Evolutionary conservation across 2,797 vertebrate species (phyloP), one percentile per base, ranked within the genome.

Genomic region (Acropternis orthonyx): DNA sequence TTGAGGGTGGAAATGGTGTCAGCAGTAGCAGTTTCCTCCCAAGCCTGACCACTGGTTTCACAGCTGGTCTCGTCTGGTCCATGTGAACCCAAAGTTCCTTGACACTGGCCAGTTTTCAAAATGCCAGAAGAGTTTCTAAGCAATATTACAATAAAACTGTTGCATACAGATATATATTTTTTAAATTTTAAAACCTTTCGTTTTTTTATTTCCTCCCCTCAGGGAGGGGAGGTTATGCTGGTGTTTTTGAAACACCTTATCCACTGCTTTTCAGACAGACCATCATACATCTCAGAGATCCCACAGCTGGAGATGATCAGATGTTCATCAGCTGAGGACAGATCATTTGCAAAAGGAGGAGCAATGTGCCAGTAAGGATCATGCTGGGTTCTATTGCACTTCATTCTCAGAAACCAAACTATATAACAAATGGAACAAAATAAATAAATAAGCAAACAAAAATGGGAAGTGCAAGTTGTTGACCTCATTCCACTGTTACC

Each of bases 31-130:
- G 56, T 43, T 69, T n/a, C 7, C 6, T 24, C 32, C 23, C n/a
- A 46, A 46, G 12, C 23, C 65, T 30, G 43, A 41, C 18, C 56
- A 10, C 16, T 30, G 19, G 8, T 22, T 51, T n/a, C 19, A 30
- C 1, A 2, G 41, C 14, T 73, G 8, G 14, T 76, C 62, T 56
- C 0, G 0, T 36, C 37, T 52, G 5, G 1, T 72, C 39, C 19
- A 6, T 1, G 3, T 13, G 16, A 34, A 26, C 67, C 37, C 39
- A 9, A 76, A 85, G 23, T 9, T 85, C 20, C 20, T 66, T n/a
- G 15, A 21, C 19, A 28, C 4, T 22, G 13, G 5, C 5, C 24
- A 27, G 37, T 73, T 79, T 48, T 51, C 22, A 66, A 58, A 61
- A 46, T 36, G 5, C 7, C n/a, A 56, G 32, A 61, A 65, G 32